phyloP scores from a whole-genome alignment of 2,113 vertebrate species.

The Cepphus grylle region DNA sequence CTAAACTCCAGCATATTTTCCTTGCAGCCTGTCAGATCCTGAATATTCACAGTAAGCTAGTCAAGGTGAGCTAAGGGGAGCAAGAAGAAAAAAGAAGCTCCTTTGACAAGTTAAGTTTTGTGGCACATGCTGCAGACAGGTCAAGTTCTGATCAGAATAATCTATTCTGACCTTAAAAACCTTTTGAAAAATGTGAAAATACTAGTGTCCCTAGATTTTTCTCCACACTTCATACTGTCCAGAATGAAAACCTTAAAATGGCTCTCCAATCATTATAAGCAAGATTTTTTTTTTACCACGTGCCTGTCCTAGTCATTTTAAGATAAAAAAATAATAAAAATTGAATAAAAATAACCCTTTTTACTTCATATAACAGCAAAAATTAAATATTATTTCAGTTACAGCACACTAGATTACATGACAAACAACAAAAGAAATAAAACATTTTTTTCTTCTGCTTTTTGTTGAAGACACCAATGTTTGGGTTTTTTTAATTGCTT shows the following conservation, averaged over 20 bases:
- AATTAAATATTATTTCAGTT: not conserved
- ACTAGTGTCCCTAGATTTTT: not conserved
- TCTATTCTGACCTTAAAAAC: not conserved
- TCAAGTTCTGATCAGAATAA: not conserved
- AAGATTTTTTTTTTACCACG: not conserved
- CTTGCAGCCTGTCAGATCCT: not conserved
- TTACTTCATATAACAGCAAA: not conserved
- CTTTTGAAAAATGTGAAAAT: not conserved
- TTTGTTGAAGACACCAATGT: not conserved
- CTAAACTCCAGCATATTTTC: not conserved
- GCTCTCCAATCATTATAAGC: not conserved
- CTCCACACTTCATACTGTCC: not conserved
- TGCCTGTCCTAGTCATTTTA: not conserved
- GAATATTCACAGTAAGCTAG: not conserved
- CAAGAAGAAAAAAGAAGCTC: not conserved
- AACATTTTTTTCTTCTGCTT: not conserved
- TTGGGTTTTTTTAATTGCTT: not conserved
- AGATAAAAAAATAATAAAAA: not conserved
- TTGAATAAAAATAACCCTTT: not conserved
- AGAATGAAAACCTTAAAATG: not conserved
- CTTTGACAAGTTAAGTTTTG: not conserved
- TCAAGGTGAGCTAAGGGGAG: not conserved
- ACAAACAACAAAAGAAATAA: not conserved
- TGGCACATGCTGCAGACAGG: not conserved
- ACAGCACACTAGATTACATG: not conserved